Conservation (phyloP, 2,113 vertebrate genomes). For the Psophia crepitans region DNA sequence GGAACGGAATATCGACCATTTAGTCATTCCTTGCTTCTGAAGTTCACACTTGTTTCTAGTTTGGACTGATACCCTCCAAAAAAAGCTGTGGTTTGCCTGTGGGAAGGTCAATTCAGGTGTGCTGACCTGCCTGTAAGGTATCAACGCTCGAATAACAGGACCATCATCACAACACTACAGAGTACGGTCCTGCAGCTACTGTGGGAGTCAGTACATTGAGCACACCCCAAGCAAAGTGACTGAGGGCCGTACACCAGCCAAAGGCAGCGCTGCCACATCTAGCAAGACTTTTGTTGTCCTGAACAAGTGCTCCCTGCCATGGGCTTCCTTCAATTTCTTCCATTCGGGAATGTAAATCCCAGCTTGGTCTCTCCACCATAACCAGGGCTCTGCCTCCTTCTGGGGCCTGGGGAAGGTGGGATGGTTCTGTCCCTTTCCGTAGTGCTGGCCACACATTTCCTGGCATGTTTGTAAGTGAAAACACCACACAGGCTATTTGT, state of each 20-base stretch:
- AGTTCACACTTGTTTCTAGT: neutral
- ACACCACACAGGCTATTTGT: neutral
- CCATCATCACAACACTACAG: accelerated
- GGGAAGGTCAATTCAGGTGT: neutral
- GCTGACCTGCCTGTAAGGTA: neutral
- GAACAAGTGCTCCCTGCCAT: accelerated
- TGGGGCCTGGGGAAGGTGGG: neutral
- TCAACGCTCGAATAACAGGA: neutral
- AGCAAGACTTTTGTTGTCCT: neutral
- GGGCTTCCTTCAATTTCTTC: neutral
- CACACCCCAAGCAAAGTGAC: neutral
- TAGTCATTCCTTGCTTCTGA: neutral
- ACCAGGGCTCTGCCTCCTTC: neutral
- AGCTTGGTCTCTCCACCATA: neutral
- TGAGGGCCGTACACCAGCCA: neutral
- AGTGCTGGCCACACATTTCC: neutral
- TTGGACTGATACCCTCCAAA: neutral
- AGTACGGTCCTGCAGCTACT: neutral
- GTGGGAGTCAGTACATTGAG: neutral
- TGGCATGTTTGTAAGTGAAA: neutral
- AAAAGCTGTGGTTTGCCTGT: neutral
- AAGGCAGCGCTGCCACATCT: neutral
- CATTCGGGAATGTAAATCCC: neutral
- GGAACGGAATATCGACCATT: neutral
- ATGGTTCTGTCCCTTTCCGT: neutral